Evolutionary conservation across 2,113 vertebrate genomes (phyloP).

Genomic region (Acrocephalus kingi): DNA sequence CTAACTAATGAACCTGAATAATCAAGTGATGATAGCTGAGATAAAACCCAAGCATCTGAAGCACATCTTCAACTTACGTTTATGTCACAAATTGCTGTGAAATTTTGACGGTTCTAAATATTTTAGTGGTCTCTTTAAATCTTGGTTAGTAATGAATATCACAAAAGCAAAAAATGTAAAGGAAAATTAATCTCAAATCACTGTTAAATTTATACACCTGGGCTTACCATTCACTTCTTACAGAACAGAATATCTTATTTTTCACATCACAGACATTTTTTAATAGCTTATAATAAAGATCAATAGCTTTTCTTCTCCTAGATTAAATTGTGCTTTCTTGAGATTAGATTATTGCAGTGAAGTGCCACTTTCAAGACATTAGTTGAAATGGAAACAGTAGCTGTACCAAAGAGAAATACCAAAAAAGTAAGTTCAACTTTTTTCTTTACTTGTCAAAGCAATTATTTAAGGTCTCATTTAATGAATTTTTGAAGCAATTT

Average conservation of each 20-base stretch:
- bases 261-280: not conserved
- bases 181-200: not conserved
- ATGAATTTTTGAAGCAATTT: not conserved
- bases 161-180: not conserved
- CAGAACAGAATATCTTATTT: not conserved
- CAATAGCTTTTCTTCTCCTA: not conserved
- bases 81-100: not conserved
- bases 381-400: not conserved
- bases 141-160: not conserved
- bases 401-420: not conserved
- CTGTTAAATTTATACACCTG: not conserved
- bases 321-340: not conserved
- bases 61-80: not conserved
- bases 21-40: not conserved
- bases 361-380: not conserved
- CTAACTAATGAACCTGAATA: conserved; percentile 32
- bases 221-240: not conserved
- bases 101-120: not conserved
- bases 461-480: not conserved
- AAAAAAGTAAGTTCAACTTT: not conserved
- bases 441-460: not conserved
- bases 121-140: not conserved
- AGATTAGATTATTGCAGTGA: not conserved
- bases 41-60: not conserved
- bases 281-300: not conserved